Evolutionary conservation across 2,797 vertebrate species (phyloP).

Genomic region (Adelosebastes latens): DNA sequence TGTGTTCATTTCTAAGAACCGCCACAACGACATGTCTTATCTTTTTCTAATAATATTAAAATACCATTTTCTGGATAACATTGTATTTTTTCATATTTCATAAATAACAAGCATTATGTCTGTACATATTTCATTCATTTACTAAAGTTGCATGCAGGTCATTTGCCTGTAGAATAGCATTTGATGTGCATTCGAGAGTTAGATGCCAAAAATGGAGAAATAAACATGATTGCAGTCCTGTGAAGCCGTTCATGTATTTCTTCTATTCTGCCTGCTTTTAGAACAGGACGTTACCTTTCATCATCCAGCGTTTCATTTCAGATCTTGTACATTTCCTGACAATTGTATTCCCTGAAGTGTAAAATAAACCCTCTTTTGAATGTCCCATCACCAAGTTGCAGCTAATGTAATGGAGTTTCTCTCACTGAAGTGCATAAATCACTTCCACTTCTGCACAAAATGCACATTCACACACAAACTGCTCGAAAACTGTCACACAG

Average conservation of each 20-base stretch:
- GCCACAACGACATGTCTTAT: not conserved
- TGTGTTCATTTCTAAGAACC: constrained; percentile 11
- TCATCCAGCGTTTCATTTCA: constrained; percentile 27
- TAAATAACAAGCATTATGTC: constrained; percentile 7
- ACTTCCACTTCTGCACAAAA: constrained; percentile 1
- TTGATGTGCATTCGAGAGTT: constrained; percentile 60
- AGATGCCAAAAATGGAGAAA: constrained; percentile 44
- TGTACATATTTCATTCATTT: constrained; percentile 51
- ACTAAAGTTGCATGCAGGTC: constrained; percentile 72
- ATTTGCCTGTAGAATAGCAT: constrained; percentile 65
- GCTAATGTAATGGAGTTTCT: constrained; percentile 30
- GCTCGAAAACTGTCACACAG: not conserved
- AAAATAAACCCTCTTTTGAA: constrained; percentile 61
- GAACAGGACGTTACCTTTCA: constrained; percentile 16
- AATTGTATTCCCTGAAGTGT: constrained; percentile 41
- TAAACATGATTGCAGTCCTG: constrained; percentile 48
- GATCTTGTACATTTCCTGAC: constrained; percentile 39
- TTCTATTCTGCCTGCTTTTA: constrained; percentile 32
- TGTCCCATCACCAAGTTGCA: constrained; percentile 31
- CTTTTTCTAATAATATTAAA: constrained; percentile 14
- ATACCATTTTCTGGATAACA: constrained; percentile 38
- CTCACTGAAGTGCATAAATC: constrained; percentile 6
- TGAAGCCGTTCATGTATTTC: constrained; percentile 33
- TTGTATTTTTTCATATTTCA: constrained; percentile 53
- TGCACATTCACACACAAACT: constrained; percentile 8